These are phyloP conservation scores for Drosophila bunnanda DNA, from an alignment of 2,888 invertebrate genomes.

Conservation along the genomic window DNA sequence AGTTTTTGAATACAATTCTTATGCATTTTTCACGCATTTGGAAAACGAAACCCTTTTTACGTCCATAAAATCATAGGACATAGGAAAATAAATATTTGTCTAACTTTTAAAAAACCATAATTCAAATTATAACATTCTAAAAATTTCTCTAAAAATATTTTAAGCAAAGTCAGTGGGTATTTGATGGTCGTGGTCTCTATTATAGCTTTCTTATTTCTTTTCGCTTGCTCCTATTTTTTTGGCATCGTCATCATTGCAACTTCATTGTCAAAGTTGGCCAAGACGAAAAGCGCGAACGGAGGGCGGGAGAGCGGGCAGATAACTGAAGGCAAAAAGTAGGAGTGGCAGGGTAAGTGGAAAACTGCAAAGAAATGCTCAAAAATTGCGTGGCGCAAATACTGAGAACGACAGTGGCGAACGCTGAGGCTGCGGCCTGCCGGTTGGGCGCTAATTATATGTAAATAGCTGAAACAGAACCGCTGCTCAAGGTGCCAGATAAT, in stretches of 20 bases:
- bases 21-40: not conserved
- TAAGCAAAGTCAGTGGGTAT: constrained; percentile 10
- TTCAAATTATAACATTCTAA: too few relatives aligned
- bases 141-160: too few relatives aligned
- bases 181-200: not conserved
- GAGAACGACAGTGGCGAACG: constrained; percentile 11
- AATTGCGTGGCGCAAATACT: constrained; percentile 55
- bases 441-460: constrained; percentile 76
- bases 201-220: constrained; percentile 16
- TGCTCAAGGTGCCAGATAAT: constrained; percentile 65
- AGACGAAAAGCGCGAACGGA: constrained; percentile 40
- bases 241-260: constrained; percentile 66
- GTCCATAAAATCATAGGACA: too few relatives aligned
- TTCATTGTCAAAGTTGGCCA: constrained; percentile 71
- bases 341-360: constrained; percentile 6
- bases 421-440: constrained; percentile 48
- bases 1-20: not conserved
- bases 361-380: constrained; percentile 27
- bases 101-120: too few relatives aligned
- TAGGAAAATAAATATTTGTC: too few relatives aligned
- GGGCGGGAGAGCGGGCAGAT: too few relatives aligned
- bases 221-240: constrained; percentile 14
- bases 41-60: too few relatives aligned
- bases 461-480: constrained; percentile 63
- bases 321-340: not conserved